A percentile compares a stretch with the other conserved stretches of the same genome.
Conservation (phyloP, 2,113 vertebrate species). For the Heterotis niloticus region DNA sequence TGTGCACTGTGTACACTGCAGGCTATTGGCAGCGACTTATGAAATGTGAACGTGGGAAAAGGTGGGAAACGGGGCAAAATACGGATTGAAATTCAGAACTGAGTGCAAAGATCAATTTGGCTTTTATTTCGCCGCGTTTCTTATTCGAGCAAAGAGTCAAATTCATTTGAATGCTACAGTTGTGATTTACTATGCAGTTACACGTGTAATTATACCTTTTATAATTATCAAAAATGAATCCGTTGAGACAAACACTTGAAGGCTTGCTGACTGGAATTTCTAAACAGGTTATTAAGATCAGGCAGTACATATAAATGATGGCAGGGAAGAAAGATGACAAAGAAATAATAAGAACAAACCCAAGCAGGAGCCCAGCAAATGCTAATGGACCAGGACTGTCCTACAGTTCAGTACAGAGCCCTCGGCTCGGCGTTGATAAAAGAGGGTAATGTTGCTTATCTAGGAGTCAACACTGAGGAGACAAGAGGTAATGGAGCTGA, state of each 20-base stretch:
- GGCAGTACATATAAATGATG: not conserved
- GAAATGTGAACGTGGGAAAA: too few relatives aligned
- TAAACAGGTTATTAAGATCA: not conserved
- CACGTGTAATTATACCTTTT: not conserved
- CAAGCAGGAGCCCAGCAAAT: not conserved
- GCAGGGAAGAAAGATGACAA: not conserved
- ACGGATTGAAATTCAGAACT: too few relatives aligned
- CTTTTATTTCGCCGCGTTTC: too few relatives aligned
- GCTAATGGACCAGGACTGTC: not conserved
- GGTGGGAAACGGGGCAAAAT: too few relatives aligned
- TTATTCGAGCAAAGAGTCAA: too few relatives aligned
- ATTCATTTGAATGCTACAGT: too few relatives aligned
- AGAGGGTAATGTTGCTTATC: not conserved
- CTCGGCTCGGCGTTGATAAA: not conserved
- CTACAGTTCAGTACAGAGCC: not conserved
- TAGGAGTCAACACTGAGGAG: not conserved
- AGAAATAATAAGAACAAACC: not conserved
- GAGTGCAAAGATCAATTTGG: too few relatives aligned
- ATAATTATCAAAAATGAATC: slow-evolving; percentile 1
- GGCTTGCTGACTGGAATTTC: not conserved
- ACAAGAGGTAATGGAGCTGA: not conserved
- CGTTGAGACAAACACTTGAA: not conserved
- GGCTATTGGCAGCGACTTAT: too few relatives aligned
- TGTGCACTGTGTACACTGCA: too few relatives aligned
- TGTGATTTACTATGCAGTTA: not conserved